phyloP scores from a whole-genome alignment of 1,140 invertebrate species.

The Doryteuthis pealeii region DNA sequence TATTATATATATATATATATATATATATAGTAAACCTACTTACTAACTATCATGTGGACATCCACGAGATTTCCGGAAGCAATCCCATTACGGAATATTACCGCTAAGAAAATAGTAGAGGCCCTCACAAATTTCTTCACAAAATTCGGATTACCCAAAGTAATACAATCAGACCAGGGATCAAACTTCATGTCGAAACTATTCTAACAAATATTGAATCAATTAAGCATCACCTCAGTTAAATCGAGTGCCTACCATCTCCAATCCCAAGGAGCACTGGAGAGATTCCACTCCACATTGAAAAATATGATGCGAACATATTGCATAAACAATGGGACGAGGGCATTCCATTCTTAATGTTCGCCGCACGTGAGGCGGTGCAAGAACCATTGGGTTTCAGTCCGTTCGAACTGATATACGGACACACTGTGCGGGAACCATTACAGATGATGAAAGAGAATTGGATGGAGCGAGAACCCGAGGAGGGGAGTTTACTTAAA shows the following conservation, averaged over 20 bases:
- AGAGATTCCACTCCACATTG: slow-evolving; percentile 20
- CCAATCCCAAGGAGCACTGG: slow-evolving; percentile 18
- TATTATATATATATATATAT: too few species aligned
- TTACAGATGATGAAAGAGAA: slow-evolving; percentile 28
- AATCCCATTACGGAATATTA: slow-evolving; percentile 20
- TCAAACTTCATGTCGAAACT: slow-evolving; percentile 27
- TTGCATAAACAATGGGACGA: slow-evolving; percentile 20
- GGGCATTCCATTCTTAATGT: slow-evolving; percentile 29
- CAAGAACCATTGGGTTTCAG: slow-evolving; percentile 31
- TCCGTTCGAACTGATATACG: slow-evolving; percentile 31
- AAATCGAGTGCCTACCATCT: slow-evolving; percentile 22
- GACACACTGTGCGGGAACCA: slow-evolving; percentile 26
- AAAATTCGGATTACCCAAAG: slow-evolving; percentile 20
- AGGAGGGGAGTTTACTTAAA: too few species aligned
- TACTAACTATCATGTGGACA: slow-evolving; percentile 19
- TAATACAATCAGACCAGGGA: slow-evolving; percentile 25
- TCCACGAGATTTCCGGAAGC: slow-evolving; percentile 16
- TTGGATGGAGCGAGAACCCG: slow-evolving; percentile 13
- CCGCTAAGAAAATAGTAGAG: slow-evolving; percentile 2
- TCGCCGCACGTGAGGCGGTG: slow-evolving; percentile 24
- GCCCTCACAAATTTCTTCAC: slow-evolving; percentile 27
- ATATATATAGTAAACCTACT: too few species aligned
- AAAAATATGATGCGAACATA: slow-evolving; percentile 20
- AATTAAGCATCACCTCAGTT: slow-evolving; percentile 19
- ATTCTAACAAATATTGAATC: slow-evolving; percentile 22